Conservation (phyloP, 2,113 vertebrate species). For the Eidolon helvum region DNA sequence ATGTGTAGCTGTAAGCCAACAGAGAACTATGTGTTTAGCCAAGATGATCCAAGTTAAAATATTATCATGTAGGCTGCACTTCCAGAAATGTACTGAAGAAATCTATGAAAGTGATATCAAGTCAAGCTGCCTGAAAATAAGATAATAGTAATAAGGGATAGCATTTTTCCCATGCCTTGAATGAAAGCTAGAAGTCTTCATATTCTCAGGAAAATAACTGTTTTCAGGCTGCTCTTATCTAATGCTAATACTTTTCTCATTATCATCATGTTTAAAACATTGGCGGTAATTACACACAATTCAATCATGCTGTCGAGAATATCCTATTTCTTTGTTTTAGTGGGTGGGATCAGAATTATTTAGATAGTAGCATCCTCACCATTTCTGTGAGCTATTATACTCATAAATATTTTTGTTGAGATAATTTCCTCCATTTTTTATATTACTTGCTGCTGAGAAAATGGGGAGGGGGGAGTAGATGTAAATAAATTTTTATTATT, state of each 20-base stretch:
- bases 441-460: constrained; percentile 59
- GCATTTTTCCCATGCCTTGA: neutral
- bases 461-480: neutral
- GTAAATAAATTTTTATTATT: constrained; percentile 59
- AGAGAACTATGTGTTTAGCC: neutral
- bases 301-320: constrained; percentile 42
- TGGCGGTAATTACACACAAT: constrained; percentile 58
- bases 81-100: neutral
- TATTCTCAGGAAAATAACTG: constrained; percentile 32
- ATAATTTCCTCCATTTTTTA: constrained; percentile 61
- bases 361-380: constrained; percentile 20
- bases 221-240: constrained; percentile 34
- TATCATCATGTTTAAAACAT: constrained; percentile 62
- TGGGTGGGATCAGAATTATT: constrained; percentile 49
- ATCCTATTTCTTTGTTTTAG: constrained; percentile 44
- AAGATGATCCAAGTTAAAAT: neutral
- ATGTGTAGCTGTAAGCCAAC: constrained; percentile 53
- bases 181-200: neutral
- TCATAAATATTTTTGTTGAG: constrained; percentile 72
- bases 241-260: constrained; percentile 67
- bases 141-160: neutral
- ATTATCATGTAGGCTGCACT: neutral
- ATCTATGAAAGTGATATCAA: neutral
- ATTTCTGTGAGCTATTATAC: constrained; percentile 67
- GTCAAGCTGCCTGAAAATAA: neutral